Base-by-base conservation (phyloP, 37 sponge, comb jelly and placozoan genomes). In the Bolinopsis microptera region DNA sequence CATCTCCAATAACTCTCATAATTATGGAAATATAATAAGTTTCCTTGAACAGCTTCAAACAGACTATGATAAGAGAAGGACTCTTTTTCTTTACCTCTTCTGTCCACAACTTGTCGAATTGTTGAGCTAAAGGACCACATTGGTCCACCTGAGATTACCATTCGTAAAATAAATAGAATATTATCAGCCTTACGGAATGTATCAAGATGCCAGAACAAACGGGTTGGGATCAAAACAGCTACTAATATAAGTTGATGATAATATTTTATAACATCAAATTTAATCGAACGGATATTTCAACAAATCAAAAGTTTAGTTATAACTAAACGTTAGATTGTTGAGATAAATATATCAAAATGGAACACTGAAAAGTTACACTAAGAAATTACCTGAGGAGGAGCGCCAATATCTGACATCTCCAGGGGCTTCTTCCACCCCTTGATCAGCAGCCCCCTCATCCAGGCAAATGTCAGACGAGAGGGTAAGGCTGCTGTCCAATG, bases 401-500 rank as follows among this genome's bases (percentile, higher is more conserved):
- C 8, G 23, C 90, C 90, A 27, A 86, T 86, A 30, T 86, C 90
- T 24, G 61, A 23, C 23, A 86, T 9, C 0, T 86, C 90, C 27
- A 86, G 61, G 30, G 90, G 90, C 26, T 86, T 86, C 90, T 86
- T 86, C 90, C 90, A 86, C 3, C 90, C 90, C 61, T 86, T 24
- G 41, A 86, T 30, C 24, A 86, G 61, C 31, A 86, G 61, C 5
- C 61, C 61, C 61, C 61, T 13, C 61, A 86, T 39, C 90, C 90
- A 86, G n/a, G 90, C 41, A 41, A 86, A 86, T 1, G 90, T 86
- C 1, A 86, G 90, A 36, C 90, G 24, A 1, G 90, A 86, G 41
- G 90, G 90, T 2, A 86, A 48, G 35, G 90, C 90, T 36, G 90
- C 90, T 41, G 90, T 86, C 90, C 90, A 86, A 30, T 86, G 90